These are phyloP conservation scores for Stenolophus ochropezus DNA, from an alignment of 2,888 invertebrate genomes.

Conservation along the genomic window DNA sequence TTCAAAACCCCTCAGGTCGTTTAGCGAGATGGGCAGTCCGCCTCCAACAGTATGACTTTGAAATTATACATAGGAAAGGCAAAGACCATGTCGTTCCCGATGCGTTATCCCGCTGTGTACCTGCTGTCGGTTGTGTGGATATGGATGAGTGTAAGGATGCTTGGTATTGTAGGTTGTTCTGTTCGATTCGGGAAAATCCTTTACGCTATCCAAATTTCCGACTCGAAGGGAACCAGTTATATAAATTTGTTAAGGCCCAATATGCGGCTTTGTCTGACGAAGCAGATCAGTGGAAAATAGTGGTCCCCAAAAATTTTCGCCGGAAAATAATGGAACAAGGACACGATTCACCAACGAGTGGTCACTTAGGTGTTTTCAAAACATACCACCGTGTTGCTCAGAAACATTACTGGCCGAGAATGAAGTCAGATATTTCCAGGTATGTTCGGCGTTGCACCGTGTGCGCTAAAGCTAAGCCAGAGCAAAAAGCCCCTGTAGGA, in stretches of 20 bases:
- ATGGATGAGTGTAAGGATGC: not conserved
- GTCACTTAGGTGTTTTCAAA: constrained; percentile 62
- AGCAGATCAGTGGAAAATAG: not conserved
- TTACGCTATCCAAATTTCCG: not conserved
- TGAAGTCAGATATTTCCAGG: constrained; percentile 62
- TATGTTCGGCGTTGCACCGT: constrained; percentile 62
- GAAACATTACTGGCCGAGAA: constrained; percentile 66
- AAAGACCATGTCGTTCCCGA: not conserved
- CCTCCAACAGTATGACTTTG: constrained; percentile 16
- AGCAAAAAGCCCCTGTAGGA: constrained; percentile 61
- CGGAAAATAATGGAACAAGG: constrained; percentile 55
- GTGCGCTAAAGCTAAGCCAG: constrained; percentile 64
- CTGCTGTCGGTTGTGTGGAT: not conserved
- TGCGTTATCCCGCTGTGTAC: constrained; percentile 38
- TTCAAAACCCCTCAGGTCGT: too few relatives aligned
- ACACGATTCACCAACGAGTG: constrained; percentile 64
- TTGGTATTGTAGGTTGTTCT: not conserved
- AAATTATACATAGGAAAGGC: not conserved
- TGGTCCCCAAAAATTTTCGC: not conserved
- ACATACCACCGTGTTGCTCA: constrained; percentile 60
- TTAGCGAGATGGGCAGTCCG: too few relatives aligned
- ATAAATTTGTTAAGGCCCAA: not conserved
- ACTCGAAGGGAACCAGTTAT: not conserved
- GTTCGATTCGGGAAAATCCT: not conserved
- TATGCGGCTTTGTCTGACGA: constrained; percentile 10